Percentiles rank a stretch among this genome's conserved stretches.
Evolutionary conservation across 2,888 invertebrate genomes (phyloP).

Genomic region (Osmoderma eremita): DNA sequence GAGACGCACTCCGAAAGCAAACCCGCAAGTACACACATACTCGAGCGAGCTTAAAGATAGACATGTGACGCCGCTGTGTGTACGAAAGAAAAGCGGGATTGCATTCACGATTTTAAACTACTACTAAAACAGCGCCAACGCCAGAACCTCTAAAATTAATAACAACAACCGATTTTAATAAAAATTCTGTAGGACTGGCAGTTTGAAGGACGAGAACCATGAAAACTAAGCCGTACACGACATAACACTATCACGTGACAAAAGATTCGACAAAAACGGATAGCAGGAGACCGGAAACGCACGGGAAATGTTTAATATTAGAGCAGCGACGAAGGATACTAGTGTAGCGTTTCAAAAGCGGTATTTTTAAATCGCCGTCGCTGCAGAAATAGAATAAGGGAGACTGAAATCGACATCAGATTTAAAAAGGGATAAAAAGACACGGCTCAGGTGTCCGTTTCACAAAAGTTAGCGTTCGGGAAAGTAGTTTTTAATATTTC

Average conservation of each 20-base stretch:
- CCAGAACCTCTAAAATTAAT: constrained; percentile 29
- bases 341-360: constrained; percentile 34
- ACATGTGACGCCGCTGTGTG: too few relatives aligned
- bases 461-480: too few relatives aligned
- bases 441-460: too few relatives aligned
- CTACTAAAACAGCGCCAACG: background rate
- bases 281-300: constrained; percentile 17
- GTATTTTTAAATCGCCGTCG: constrained; percentile 7
- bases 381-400: too few relatives aligned
- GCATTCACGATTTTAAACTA: background rate
- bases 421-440: too few relatives aligned
- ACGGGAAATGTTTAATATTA: constrained; percentile 30
- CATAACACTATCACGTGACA: constrained; percentile 33
- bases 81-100: background rate
- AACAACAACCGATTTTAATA: constrained; percentile 6
- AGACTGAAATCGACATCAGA: too few relatives aligned
- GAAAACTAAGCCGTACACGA: background rate
- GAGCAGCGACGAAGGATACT: background rate
- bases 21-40: background rate
- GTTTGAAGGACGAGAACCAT: constrained; percentile 9
- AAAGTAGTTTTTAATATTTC: too few relatives aligned
- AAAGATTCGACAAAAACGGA: constrained; percentile 14
- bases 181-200: background rate
- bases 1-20: constrained; percentile 27
- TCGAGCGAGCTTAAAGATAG: too few relatives aligned